A percentile compares a stretch with the other conserved stretches of the same genome.
Evolutionary conservation across 1,140 invertebrate species (phyloP).

Genomic region (Dendroctonus valens): DNA sequence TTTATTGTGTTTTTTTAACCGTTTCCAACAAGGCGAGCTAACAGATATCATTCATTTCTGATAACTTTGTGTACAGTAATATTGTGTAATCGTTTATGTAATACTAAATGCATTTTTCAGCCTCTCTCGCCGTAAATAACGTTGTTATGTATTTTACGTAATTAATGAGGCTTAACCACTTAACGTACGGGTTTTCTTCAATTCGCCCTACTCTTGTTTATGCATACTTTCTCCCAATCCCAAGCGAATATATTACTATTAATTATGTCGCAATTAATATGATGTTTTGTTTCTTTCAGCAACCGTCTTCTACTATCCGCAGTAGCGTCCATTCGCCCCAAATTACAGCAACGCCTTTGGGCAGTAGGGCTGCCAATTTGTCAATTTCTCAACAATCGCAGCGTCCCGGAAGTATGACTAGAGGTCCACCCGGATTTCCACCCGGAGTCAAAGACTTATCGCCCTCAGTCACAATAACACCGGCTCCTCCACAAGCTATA

Average conservation of each 20-base stretch:
- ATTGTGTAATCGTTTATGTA: no score
- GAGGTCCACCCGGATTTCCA: constrained; percentile 43
- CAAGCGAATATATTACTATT: not conserved
- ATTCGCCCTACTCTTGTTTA: not conserved
- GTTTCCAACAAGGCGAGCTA: no score
- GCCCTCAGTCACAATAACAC: constrained; percentile 65
- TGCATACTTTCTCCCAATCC: not conserved
- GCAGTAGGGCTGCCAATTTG: constrained; percentile 57
- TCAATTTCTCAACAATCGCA: constrained; percentile 62
- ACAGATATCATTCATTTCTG: no score
- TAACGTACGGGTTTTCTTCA: not conserved
- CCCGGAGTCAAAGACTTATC: constrained; percentile 50
- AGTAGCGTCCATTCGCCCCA: constrained; percentile 58
- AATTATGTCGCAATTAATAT: not conserved
- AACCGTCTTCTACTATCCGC: constrained; percentile 55
- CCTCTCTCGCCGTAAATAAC: no score
- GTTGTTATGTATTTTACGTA: not conserved
- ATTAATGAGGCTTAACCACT: not conserved
- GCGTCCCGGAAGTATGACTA: constrained; percentile 40
- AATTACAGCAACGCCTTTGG: constrained; percentile 50
- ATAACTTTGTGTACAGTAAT: no score
- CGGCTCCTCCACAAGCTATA: constrained; percentile 61
- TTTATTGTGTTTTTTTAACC: no score
- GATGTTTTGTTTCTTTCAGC: constrained; percentile 30
- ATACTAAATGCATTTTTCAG: no score